Evolutionary conservation across 2,113 vertebrate genomes (phyloP).

Genomic region (Oncorhynchus kisutch): DNA sequence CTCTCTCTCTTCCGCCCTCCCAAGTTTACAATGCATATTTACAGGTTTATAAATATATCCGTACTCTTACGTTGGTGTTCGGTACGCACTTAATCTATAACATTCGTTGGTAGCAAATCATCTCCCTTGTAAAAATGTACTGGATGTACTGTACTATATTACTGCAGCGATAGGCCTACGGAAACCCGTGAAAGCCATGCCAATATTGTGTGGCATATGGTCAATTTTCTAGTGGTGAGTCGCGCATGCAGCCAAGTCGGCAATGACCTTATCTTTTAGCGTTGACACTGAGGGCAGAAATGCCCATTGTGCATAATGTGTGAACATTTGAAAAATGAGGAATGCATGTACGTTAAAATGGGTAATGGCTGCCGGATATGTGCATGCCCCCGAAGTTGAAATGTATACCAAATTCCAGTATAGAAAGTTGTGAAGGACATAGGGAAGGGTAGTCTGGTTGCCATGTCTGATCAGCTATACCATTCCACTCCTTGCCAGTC

Average conservation of each 20-base stretch:
- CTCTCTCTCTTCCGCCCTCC: neutral
- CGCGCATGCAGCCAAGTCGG: neutral
- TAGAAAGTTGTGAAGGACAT: neutral
- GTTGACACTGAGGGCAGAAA: neutral
- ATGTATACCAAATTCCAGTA: neutral
- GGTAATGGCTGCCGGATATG: too few relatives aligned
- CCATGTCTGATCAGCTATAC: too few relatives aligned
- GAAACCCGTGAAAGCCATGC: neutral
- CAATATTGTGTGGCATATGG: too few relatives aligned
- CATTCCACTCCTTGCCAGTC: too few relatives aligned
- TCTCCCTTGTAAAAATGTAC: neutral
- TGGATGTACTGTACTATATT: conserved; percentile 23
- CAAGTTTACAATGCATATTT: conserved; percentile 63
- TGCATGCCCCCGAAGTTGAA: neutral
- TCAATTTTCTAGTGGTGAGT: neutral
- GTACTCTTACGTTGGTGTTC: conserved; percentile 56
- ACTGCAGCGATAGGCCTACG: neutral
- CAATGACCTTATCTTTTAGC: neutral
- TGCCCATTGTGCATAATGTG: neutral
- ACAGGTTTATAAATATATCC: conserved; percentile 71
- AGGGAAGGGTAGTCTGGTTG: too few relatives aligned
- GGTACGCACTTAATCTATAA: conserved; percentile 31
- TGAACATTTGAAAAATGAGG: conserved; percentile 8
- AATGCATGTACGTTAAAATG: conserved; percentile 8
- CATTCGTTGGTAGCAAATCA: conserved; percentile 38